Conservation (phyloP, 1,140 invertebrate genomes). For the Laupala kohalensis region DNA sequence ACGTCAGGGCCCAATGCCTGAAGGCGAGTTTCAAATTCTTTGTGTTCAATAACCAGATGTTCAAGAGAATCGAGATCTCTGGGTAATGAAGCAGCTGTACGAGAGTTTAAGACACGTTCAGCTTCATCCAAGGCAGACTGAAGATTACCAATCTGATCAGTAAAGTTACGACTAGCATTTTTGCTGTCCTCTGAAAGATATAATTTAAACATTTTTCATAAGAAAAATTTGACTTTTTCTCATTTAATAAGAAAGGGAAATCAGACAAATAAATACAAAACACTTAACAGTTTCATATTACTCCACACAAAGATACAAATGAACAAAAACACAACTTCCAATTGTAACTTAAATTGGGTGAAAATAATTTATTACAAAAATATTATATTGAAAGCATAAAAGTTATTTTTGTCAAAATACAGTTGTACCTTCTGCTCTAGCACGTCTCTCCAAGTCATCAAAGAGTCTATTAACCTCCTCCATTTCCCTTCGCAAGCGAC, state of each 20-base stretch:
- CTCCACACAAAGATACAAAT: no score
- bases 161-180: constrained; percentile 72
- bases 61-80: constrained; percentile 75
- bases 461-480: constrained; percentile 91
- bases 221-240: constrained; percentile 7
- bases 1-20: constrained; percentile 60
- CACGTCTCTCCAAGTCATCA: constrained; percentile 80
- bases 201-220: constrained; percentile 13
- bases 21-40: constrained; percentile 67
- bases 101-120: constrained; percentile 66
- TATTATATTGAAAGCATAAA: not conserved
- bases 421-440: constrained; percentile 64
- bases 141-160: constrained; percentile 66
- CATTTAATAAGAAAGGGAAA: no score
- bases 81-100: constrained; percentile 66
- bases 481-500: constrained; percentile 79
- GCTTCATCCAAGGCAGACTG: constrained; percentile 71
- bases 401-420: constrained; percentile 12
- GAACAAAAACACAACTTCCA: no score
- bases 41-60: constrained; percentile 75
- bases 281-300: no score
- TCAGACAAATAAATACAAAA: no score
- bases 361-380: not conserved
- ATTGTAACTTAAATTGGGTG: no score
- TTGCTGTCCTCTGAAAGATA: constrained; percentile 74